Evolutionary conservation across 2,797 vertebrate species (phyloP).

Genomic region (Scomberomorus guttatus): DNA sequence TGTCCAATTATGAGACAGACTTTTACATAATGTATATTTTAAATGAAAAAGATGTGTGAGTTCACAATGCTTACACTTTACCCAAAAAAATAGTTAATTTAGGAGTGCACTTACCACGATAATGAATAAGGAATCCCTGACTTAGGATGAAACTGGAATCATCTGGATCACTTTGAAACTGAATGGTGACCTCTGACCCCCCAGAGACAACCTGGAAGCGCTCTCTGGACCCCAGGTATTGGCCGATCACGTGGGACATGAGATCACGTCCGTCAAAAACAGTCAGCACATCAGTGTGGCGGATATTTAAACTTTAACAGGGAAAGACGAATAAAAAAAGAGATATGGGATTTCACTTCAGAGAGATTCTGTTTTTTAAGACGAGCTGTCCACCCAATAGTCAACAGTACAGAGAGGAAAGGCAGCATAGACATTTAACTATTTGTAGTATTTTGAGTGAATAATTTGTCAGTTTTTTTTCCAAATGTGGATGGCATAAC

Average conservation of each 20-base stretch:
- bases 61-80: background rate
- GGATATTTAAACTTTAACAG: slow-evolving; percentile 89
- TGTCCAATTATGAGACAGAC: background rate
- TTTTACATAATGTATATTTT: background rate
- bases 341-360: slow-evolving; percentile 6
- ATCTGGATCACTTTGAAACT: slow-evolving; percentile 93
- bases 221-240: slow-evolving; percentile 90
- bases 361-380: slow-evolving; percentile 10
- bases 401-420: slow-evolving; percentile 1
- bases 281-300: slow-evolving; percentile 91
- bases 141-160: slow-evolving; percentile 91
- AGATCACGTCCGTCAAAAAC: slow-evolving; percentile 91
- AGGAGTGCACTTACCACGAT: slow-evolving; percentile 84
- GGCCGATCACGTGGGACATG: slow-evolving; percentile 91
- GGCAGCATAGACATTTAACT: background rate
- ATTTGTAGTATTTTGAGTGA: background rate
- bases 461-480: background rate
- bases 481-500: background rate
- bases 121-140: slow-evolving; percentile 94
- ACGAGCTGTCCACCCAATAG: slow-evolving; percentile 11
- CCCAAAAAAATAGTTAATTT: background rate
- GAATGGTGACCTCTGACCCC: slow-evolving; percentile 93
- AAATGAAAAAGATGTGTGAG: background rate
- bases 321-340: background rate
- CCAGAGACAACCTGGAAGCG: slow-evolving; percentile 91